phyloP scores from a whole-genome alignment of 2,888 invertebrate species.

The Ditylenchus weischeri region DNA sequence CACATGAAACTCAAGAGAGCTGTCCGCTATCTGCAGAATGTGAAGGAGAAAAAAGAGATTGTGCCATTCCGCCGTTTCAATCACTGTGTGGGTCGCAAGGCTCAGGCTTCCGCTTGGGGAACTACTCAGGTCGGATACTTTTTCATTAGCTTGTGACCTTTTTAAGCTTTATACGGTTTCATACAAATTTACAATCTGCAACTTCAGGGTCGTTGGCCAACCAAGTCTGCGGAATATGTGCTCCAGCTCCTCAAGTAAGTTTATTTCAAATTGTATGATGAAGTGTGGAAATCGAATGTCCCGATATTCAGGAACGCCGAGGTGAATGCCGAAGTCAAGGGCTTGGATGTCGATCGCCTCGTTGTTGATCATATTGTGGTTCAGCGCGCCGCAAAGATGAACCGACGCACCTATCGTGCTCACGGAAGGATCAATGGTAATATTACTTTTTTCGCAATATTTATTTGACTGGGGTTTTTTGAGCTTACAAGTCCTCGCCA shows the following conservation, averaged over 20 bases:
- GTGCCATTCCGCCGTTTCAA: conserved; percentile 95
- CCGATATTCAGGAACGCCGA: conserved; percentile 75
- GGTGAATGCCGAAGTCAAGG: conserved; percentile 94
- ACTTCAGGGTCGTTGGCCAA: conserved; percentile 92
- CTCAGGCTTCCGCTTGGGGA: conserved; percentile 62
- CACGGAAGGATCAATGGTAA: conserved; percentile 95
- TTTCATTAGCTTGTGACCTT: no score
- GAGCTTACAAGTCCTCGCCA: conserved; percentile 63
- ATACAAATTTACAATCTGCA: no score
- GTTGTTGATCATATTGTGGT: conserved; percentile 92
- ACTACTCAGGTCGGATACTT: conserved; percentile 64
- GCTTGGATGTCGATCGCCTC: conserved; percentile 91
- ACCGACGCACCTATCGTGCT: conserved; percentile 94
- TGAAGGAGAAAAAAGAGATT: conserved; percentile 90
- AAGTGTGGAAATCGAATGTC: neutral
- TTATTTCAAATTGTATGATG: neutral
- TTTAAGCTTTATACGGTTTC: no score
- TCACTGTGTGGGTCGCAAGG: conserved; percentile 92
- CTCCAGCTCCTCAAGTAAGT: conserved; percentile 78
- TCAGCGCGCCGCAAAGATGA: conserved; percentile 92
- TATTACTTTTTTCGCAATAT: no score
- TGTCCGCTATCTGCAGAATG: conserved; percentile 88
- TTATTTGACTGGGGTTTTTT: neutral
- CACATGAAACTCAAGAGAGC: conserved; percentile 90
- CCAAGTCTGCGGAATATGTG: conserved; percentile 96